phyloP scores from a whole-genome alignment of 2,113 vertebrate species.

The Genyomyrus donnyi region DNA sequence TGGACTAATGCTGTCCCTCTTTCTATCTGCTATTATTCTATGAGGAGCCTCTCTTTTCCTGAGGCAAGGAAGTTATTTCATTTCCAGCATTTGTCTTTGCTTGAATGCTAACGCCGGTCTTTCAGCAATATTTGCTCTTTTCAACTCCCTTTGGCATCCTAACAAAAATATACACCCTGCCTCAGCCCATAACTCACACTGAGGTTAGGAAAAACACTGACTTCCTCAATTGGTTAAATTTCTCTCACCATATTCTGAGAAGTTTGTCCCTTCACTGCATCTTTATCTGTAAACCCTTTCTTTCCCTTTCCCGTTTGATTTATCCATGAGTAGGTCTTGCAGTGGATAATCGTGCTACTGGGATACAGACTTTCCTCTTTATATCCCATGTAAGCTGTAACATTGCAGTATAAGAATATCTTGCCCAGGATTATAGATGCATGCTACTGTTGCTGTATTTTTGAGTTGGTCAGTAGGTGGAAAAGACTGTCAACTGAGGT shows the following conservation, averaged over 20 bases:
- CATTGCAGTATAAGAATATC: not conserved
- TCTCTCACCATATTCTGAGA: slow-evolving; percentile 77
- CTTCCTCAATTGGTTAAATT: slow-evolving; percentile 97
- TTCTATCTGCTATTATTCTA: slow-evolving; percentile 88
- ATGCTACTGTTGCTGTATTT: not conserved
- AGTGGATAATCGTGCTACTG: not conserved
- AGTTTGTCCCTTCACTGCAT: slow-evolving; percentile 73
- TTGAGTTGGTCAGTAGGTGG: not conserved
- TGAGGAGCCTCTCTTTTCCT: slow-evolving; percentile 79
- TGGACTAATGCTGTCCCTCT: slow-evolving; percentile 63
- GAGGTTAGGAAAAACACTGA: slow-evolving; percentile 84
- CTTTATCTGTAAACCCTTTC: slow-evolving; percentile 59
- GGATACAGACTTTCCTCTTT: not conserved
- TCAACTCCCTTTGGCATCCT: slow-evolving; percentile 81
- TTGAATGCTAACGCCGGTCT: slow-evolving; percentile 92
- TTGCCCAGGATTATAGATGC: not conserved
- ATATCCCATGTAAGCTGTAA: not conserved
- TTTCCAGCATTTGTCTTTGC: slow-evolving; percentile 98
- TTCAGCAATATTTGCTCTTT: slow-evolving; percentile 95
- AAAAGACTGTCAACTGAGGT: not conserved
- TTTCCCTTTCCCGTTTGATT: not conserved
- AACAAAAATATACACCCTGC: slow-evolving; percentile 95
- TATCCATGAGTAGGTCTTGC: not conserved
- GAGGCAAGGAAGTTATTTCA: slow-evolving; percentile 95
- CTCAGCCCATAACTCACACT: slow-evolving; percentile 78